A percentile compares a stretch with the other conserved stretches of the same genome.
phyloP scores from a whole-genome alignment of 2,888 invertebrate genomes.

The Maniola hyperantus region DNA sequence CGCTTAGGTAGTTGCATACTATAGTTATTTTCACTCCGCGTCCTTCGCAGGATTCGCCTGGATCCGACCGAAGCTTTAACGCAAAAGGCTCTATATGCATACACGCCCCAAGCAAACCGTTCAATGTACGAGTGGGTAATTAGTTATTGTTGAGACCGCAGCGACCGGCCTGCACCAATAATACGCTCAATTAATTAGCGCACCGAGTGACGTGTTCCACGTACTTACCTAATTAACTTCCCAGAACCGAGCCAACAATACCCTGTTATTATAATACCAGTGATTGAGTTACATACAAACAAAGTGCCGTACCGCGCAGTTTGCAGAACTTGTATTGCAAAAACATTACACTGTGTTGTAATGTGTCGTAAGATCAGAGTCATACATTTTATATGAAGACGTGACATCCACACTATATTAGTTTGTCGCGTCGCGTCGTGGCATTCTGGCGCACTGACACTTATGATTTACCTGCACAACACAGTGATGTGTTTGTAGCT shows the following conservation, averaged over 20 bases:
- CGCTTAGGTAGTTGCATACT: too few relatives aligned
- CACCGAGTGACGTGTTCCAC: constrained; percentile 63
- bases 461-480: too few relatives aligned
- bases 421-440: too few relatives aligned
- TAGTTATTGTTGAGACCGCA: constrained; percentile 52
- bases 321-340: not conserved
- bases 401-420: too few relatives aligned
- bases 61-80: too few relatives aligned
- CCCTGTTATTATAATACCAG: constrained; percentile 61
- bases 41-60: too few relatives aligned
- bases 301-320: constrained; percentile 45
- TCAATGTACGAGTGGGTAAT: constrained; percentile 18
- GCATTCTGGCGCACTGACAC: too few relatives aligned
- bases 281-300: constrained; percentile 64
- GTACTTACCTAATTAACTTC: constrained; percentile 77
- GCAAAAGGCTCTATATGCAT: constrained; percentile 13
- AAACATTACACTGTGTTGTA: not conserved
- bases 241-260: constrained; percentile 63
- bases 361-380: not conserved
- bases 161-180: constrained; percentile 67
- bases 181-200: constrained; percentile 77
- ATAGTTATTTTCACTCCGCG: too few relatives aligned
- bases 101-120: constrained; percentile 12
- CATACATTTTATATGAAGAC: too few relatives aligned
- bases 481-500: too few relatives aligned